Evolutionary conservation across 1,140 invertebrate species (phyloP), one percentile per base, ranked within the genome.

Genomic region (Tetragonula clypearis): DNA sequence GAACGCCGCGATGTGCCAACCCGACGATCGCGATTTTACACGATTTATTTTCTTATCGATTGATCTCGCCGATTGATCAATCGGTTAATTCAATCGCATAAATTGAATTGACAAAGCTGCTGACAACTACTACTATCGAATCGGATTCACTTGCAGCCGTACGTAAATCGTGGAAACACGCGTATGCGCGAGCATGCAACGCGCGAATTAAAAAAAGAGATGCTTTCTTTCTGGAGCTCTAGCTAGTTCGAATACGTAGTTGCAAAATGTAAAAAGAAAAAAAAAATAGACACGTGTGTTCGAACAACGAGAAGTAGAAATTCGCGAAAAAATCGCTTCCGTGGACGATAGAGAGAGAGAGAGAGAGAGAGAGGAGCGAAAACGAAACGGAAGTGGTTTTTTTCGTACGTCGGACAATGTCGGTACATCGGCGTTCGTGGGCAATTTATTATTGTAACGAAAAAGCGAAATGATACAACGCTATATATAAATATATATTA

Each of bases 391-490:
- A 49, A 49, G 41, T 49, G 41, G 6, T 49, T 62, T 81, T 49
- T 30, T 30, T 30, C 30, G 17, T 30, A 72, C 68, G 83, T 74
- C 83, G 49, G 71, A 23, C n/a, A 60, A 30, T 79, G 85, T 90
- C 92, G 90, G 87, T 88, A 88, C 87, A 87, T 83, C 85, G 58
- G 88, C 90, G 88, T 92, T 93, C 88, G 86, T 83, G 35, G 87
- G 83, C 87, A 89, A 92, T 93, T 93, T 91, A 91, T 74, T 93
- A 92, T 92, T 93, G 84, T 92, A 92, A 92, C 71, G 84, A 92
- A 69, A 41, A 91, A 58, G 79, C 75, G 90, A 90, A 30, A 92
- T 84, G 89, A 90, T 88, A 92, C 84, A 88, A 90, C 83, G 73
- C 87, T 92, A 87, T 88, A 91, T 83, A 81, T 85, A 87, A 83